Evolutionary conservation across 2,888 invertebrate genomes (phyloP), one percentile per base, ranked within the genome.

Genomic region (Bellardia pandia): DNA sequence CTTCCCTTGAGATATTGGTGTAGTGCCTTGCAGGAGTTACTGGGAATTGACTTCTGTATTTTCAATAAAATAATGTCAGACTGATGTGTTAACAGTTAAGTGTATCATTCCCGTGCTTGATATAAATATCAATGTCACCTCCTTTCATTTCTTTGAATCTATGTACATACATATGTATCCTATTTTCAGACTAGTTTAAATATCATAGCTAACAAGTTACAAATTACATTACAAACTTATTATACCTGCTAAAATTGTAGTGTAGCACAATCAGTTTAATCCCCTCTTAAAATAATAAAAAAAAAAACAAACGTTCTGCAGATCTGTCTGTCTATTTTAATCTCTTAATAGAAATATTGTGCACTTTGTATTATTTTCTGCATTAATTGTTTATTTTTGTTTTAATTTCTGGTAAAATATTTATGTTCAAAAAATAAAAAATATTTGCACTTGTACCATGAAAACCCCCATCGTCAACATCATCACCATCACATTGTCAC

Each of bases 401-500:
- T 72, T 51, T 58, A 51, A 33, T 75, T 58, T 58, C 33, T 58
- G 68, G 30, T 69, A 37, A 58, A 68, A 69, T 77, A 56, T 56
- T 71, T 60, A n/a, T 71, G 62, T 69, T 77, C 62, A 62, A 45
- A 13, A 13, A 45, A 45, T 9, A 11, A 13, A 62, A 84, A 40
- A 42, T 66, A 74, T 78, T 84, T 58, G 72, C 42, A 72, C 66
- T 64, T 81, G 58, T 60, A 77, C 48, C 56, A 81, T 78, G 72
- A 77, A 80, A 56, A 30, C 66, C 48, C 80, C 64, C 37, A 37
- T 6, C 37, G 40, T 81, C 48, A 33, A 14, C 58, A 64, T 80
- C 75, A 66, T 4, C 45, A 68, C 60, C 76, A 76, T 60, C 75
- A 42, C 16, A 72, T 66, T 83, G 78, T 83, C 86, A 84, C 53